These are phyloP conservation scores for Clangula hyemalis DNA, from an alignment of 2,797 vertebrate genomes.

Conservation along the genomic window DNA sequence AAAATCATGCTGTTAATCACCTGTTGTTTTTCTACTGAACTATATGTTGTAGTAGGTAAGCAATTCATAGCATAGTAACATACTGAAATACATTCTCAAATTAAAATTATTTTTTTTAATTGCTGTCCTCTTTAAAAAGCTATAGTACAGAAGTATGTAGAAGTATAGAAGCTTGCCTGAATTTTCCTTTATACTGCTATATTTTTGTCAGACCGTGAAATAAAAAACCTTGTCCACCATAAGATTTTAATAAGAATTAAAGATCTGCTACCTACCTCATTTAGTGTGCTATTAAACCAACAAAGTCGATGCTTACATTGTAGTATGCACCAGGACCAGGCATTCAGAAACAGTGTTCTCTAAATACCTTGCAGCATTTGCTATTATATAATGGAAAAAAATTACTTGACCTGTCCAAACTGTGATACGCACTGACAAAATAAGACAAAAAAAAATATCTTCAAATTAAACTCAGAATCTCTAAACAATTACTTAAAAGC, in stretches of 20 bases:
- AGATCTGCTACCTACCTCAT: not conserved
- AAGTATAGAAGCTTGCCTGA: not conserved
- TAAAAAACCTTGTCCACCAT: not conserved
- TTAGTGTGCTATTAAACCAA: not conserved
- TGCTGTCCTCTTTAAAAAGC: not conserved
- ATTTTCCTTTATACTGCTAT: not conserved
- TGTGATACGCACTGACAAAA: not conserved
- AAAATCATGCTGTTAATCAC: slow-evolving; percentile 17
- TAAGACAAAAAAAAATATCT: not conserved
- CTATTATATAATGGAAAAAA: not conserved
- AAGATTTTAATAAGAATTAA: not conserved
- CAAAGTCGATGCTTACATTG: not conserved
- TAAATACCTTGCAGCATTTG: not conserved
- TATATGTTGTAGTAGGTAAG: not conserved
- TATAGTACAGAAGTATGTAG: not conserved
- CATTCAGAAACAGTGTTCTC: not conserved
- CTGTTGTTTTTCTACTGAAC: slow-evolving; percentile 13
- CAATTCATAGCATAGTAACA: not conserved
- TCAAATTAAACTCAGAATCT: not conserved
- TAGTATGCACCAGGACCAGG: not conserved
- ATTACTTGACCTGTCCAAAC: not conserved
- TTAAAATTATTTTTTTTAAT: not conserved
- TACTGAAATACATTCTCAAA: not conserved
- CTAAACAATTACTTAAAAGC: not conserved
- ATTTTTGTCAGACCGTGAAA: not conserved